Percentiles rank a stretch among this genome's conserved stretches.
These are phyloP conservation scores for Apostichopus californicus DNA, from an alignment of 35 echinoderm and acorn worm species.

Conservation along the genomic window DNA sequence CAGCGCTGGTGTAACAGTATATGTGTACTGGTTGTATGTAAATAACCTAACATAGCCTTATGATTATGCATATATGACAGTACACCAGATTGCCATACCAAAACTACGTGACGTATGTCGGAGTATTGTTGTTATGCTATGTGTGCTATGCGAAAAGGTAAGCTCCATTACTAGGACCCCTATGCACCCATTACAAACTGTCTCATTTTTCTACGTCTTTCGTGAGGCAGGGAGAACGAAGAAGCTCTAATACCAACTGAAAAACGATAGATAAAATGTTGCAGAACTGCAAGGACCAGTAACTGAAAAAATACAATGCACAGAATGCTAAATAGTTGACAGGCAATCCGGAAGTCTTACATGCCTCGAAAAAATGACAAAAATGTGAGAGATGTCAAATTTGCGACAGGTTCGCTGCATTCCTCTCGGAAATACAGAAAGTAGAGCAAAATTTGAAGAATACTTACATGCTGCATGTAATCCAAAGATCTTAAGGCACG, in stretches of 20 bases:
- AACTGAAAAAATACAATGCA: constrained; percentile 17
- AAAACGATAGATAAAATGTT: constrained; percentile 7
- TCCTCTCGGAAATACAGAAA: constrained; percentile 59
- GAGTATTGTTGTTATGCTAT: constrained; percentile 59
- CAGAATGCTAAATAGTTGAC: constrained; percentile 43
- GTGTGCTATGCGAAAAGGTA: constrained; percentile 57
- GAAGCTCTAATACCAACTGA: not conserved
- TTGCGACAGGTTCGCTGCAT: constrained; percentile 60
- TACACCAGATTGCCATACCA: constrained; percentile 7
- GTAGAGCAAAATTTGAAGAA: constrained; percentile 61
- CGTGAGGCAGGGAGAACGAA: not conserved
- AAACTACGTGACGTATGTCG: constrained; percentile 47
- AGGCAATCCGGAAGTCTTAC: constrained; percentile 95
- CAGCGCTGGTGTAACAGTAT: not conserved
- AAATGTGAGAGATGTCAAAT: constrained; percentile 99
- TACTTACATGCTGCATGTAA: constrained; percentile 77
- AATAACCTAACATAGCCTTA: not conserved
- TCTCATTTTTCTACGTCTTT: not conserved
- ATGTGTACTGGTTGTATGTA: not conserved
- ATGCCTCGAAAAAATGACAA: constrained; percentile 99
- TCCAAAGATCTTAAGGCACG: constrained; percentile 90
- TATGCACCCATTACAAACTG: constrained; percentile 39
- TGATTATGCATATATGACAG: constrained; percentile 31
- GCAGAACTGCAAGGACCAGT: not conserved
- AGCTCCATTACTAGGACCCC: constrained; percentile 56